Conservation (phyloP, 2,797 vertebrate species). For the Chaunax sp. region DNA sequence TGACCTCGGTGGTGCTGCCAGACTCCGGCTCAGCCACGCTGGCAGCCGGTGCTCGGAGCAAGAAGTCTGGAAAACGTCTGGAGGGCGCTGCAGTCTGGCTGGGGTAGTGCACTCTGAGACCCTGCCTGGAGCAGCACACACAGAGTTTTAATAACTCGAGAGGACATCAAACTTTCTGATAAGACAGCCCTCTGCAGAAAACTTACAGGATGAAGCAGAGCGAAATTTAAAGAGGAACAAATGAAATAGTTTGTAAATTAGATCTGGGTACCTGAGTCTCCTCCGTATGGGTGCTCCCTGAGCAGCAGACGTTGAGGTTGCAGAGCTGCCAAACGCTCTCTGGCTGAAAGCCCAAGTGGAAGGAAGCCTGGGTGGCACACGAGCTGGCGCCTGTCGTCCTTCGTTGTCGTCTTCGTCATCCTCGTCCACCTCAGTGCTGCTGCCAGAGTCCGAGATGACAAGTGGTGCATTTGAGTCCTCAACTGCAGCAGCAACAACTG, state of each 20-base stretch:
- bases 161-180: not conserved
- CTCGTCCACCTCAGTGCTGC: slow-evolving; percentile 76
- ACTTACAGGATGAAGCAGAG: no score
- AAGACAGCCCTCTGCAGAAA: not conserved
- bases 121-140: slow-evolving; percentile 60
- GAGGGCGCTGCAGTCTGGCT: slow-evolving; percentile 86
- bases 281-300: slow-evolving; percentile 51
- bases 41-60: slow-evolving; percentile 76
- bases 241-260: not conserved
- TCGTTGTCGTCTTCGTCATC: not conserved
- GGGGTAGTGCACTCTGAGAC: slow-evolving; percentile 82
- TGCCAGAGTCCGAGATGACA: slow-evolving; percentile 76
- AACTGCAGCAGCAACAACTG: not conserved
- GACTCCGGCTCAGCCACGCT: slow-evolving; percentile 73
- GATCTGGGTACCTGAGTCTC: slow-evolving; percentile 63
- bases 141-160: not conserved
- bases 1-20: slow-evolving; percentile 78
- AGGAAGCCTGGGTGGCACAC: slow-evolving; percentile 51
- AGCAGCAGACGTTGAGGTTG: slow-evolving; percentile 2
- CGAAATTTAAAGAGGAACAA: not conserved
- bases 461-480: slow-evolving; percentile 15
- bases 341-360: slow-evolving; percentile 77
- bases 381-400: not conserved
- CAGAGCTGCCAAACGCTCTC: slow-evolving; percentile 42
- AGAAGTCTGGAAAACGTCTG: slow-evolving; percentile 73